A percentile compares a stretch with the other conserved stretches of the same genome.
phyloP scores from a whole-genome alignment of 2,888 invertebrate genomes.

The Drosophila siamana region DNA sequence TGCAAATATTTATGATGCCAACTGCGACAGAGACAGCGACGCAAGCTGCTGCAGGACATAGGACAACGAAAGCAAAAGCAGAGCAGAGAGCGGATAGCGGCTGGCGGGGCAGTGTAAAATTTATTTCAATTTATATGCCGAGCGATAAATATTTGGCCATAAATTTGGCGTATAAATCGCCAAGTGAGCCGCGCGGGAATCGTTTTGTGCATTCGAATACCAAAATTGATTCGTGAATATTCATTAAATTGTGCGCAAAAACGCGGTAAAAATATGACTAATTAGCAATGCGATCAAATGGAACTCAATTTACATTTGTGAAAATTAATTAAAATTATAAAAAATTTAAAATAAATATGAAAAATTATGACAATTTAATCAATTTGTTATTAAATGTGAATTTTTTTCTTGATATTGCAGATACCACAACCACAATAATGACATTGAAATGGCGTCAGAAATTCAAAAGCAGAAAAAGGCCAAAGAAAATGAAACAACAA shows the following conservation, averaged over 20 bases:
- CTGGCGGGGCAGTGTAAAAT: slow-evolving; percentile 19
- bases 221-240: slow-evolving; percentile 37
- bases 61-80: neutral
- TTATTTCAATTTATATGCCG: slow-evolving; percentile 70
- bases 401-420: slow-evolving; percentile 54
- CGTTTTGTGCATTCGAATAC: slow-evolving; percentile 30
- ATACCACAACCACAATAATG: slow-evolving; percentile 80
- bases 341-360: neutral
- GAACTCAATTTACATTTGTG: slow-evolving; percentile 19
- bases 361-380: slow-evolving; percentile 11
- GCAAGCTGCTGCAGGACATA: neutral
- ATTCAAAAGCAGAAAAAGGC: slow-evolving; percentile 83
- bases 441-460: slow-evolving; percentile 85
- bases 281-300: slow-evolving; percentile 24
- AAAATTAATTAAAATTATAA: slow-evolving; percentile 9
- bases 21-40: slow-evolving; percentile 32
- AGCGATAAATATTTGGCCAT: slow-evolving; percentile 74
- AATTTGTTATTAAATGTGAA: slow-evolving; percentile 1
- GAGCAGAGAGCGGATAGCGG: neutral
- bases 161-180: slow-evolving; percentile 68
- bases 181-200: slow-evolving; percentile 39
- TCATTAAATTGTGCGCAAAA: slow-evolving; percentile 36
- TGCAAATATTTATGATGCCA: slow-evolving; percentile 73
- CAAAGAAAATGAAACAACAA: slow-evolving; percentile 71
- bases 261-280: slow-evolving; percentile 14